Conservation (phyloP, 2,113 vertebrate species). For the Psilopsiagon aurifrons region DNA sequence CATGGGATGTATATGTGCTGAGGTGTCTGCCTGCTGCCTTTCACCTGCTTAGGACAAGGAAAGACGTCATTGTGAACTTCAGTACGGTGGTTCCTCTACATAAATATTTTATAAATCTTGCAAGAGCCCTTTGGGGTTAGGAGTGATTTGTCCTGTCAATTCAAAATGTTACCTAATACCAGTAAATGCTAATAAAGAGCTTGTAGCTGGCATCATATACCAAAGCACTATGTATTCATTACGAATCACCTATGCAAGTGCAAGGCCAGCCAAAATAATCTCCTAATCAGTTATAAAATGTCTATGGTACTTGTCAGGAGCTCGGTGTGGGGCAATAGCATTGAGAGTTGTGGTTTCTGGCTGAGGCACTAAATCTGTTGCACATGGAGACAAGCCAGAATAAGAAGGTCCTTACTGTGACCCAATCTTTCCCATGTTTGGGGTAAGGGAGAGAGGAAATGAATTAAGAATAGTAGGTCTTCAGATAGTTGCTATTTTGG, state of each 20-base stretch:
- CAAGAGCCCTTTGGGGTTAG: constrained; percentile 9
- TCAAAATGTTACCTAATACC: constrained; percentile 51
- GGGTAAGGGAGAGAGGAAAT: neutral
- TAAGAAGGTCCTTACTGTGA: neutral
- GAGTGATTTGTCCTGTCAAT: neutral
- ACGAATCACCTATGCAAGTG: constrained; percentile 51
- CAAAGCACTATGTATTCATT: constrained; percentile 39
- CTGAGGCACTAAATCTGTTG: constrained; percentile 53
- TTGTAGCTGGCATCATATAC: constrained; percentile 40
- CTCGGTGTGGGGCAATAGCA: constrained; percentile 39
- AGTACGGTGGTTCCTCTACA: neutral
- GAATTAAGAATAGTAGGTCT: neutral
- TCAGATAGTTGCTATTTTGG: neutral
- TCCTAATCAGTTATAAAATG: constrained; percentile 68
- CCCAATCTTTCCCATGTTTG: neutral
- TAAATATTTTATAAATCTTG: neutral
- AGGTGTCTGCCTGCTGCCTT: constrained; percentile 35
- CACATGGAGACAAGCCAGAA: constrained; percentile 45
- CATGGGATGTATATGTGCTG: neutral
- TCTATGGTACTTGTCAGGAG: constrained; percentile 44
- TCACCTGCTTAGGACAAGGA: constrained; percentile 14
- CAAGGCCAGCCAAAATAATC: constrained; percentile 64
- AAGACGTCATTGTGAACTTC: constrained; percentile 1
- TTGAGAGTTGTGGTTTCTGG: constrained; percentile 66
- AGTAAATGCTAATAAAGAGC: constrained; percentile 60